Percentiles rank a stretch among this genome's conserved stretches.
phyloP scores from a whole-genome alignment of 1,140 invertebrate species.

The Cepaea nemoralis region DNA sequence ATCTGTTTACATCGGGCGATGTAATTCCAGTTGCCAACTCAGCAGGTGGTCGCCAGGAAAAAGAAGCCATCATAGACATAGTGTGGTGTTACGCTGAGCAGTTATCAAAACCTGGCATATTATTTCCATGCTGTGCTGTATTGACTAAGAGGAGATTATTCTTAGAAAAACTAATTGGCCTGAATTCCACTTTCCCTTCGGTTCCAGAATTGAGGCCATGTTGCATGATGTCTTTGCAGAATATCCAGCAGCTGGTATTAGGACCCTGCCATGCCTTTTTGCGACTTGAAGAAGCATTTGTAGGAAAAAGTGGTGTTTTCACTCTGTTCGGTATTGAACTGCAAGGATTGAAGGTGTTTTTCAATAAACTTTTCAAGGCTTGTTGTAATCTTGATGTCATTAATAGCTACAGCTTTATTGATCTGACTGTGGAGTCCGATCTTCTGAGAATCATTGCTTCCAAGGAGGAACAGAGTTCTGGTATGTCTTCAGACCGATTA shows the following conservation, averaged over 20 bases:
- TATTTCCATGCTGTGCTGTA: constrained; percentile 62
- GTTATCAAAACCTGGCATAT: constrained; percentile 49
- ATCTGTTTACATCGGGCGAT: constrained; percentile 46
- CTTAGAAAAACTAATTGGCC: constrained; percentile 56
- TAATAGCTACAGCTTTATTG: constrained; percentile 49
- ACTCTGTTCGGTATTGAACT: constrained; percentile 60
- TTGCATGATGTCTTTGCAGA: constrained; percentile 61
- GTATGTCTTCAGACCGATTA: constrained; percentile 56
- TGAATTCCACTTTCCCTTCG: constrained; percentile 50
- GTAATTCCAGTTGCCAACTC: too few relatives aligned
- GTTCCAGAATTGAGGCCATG: constrained; percentile 60
- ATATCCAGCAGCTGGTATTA: constrained; percentile 65
- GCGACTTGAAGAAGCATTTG: constrained; percentile 67
- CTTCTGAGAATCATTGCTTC: constrained; percentile 55
- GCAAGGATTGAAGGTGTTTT: constrained; percentile 56
- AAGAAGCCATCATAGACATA: constrained; percentile 55
- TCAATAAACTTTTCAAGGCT: constrained; percentile 42
- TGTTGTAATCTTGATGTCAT: constrained; percentile 30
- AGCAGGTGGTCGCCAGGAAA: not conserved
- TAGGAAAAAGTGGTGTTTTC: constrained; percentile 63
- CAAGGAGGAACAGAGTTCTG: constrained; percentile 52
- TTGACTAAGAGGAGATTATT: constrained; percentile 65
- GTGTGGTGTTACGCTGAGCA: constrained; percentile 67
- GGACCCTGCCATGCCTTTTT: constrained; percentile 64
- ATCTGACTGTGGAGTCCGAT: constrained; percentile 57